Evolutionary conservation across 64 coral and sea anemone genomes (phyloP).

Genomic region (Cladopsammia gracilis): DNA sequence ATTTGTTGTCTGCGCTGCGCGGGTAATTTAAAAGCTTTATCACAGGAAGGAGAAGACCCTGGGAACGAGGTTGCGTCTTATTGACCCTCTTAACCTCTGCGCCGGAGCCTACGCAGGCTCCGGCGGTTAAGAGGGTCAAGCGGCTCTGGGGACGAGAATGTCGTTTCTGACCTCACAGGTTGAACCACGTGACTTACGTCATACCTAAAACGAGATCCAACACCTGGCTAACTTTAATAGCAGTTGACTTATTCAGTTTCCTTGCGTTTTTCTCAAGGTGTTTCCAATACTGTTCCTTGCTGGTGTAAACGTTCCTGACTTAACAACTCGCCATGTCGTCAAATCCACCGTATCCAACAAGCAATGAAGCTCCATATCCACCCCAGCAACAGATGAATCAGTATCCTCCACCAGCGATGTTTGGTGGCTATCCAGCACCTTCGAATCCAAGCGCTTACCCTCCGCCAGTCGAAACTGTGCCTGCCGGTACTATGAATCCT

Average conservation of each 20-base stretch:
- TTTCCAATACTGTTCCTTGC: not conserved
- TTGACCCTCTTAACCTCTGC: too few relatives aligned
- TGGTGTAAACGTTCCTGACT: not conserved
- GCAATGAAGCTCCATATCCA: not conserved
- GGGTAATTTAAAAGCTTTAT: too few relatives aligned
- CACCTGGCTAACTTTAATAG: not conserved
- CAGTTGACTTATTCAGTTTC: not conserved
- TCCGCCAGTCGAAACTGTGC: not conserved
- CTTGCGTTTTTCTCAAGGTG: not conserved
- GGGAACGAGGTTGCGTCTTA: too few relatives aligned
- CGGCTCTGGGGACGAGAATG: not conserved
- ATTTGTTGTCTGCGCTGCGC: too few relatives aligned
- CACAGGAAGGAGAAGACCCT: too few relatives aligned
- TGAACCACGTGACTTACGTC: not conserved
- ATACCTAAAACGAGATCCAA: not conserved
- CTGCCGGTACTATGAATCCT: not conserved
- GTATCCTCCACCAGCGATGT: not conserved
- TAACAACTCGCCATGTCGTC: slow-evolving; percentile 1
- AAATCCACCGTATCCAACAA: slow-evolving; percentile 9
- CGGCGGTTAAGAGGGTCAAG: too few relatives aligned
- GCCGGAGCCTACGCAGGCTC: too few relatives aligned
- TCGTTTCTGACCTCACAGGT: not conserved
- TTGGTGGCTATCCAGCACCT: slow-evolving; percentile 3
- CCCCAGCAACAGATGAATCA: not conserved
- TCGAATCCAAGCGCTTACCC: slow-evolving; percentile 50